Conservation (phyloP, 2,113 vertebrate genomes). For the Nibea albiflora region DNA sequence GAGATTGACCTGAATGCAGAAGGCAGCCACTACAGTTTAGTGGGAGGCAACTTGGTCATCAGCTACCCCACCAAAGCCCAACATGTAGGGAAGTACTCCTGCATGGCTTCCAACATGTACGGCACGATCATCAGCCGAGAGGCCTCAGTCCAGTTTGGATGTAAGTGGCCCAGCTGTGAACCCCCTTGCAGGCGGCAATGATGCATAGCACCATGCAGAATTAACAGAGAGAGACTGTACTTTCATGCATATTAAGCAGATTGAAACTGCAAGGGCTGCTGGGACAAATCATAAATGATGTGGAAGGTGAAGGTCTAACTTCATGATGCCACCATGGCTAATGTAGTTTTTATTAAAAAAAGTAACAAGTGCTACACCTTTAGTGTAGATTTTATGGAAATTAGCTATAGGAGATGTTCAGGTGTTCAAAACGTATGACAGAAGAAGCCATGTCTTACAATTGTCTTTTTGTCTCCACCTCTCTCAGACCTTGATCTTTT, state of each 20-base stretch:
- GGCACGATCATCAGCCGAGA: slow-evolving; percentile 92
- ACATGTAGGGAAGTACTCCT: slow-evolving; percentile 91
- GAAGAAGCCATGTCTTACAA: neutral
- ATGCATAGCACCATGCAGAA: neutral
- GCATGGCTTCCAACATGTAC: slow-evolving; percentile 89
- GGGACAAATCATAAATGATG: slow-evolving; percentile 41
- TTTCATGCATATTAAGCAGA: slow-evolving; percentile 37
- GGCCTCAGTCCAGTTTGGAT: slow-evolving; percentile 93
- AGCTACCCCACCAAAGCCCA: slow-evolving; percentile 87
- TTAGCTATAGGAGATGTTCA: neutral
- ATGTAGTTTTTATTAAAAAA: slow-evolving; percentile 13
- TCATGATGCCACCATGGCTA: slow-evolving; percentile 4
- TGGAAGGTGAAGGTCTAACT: slow-evolving; percentile 37
- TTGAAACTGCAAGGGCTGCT: slow-evolving; percentile 35
- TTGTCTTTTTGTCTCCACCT: slow-evolving; percentile 22
- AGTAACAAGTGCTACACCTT: neutral
- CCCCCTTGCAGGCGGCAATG: neutral
- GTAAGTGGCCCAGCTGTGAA: slow-evolving; percentile 83
- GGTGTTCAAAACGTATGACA: neutral
- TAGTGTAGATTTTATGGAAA: neutral
- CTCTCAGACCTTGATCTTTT: slow-evolving; percentile 93
- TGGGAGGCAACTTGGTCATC: slow-evolving; percentile 93
- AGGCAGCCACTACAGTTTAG: slow-evolving; percentile 88
- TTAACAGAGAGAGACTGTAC: slow-evolving; percentile 10
- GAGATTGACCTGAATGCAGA: slow-evolving; percentile 85